A percentile compares a stretch with the other conserved stretches of the same genome.
Evolutionary conservation across 2,888 invertebrate genomes (phyloP).

Genomic region (Notodromas monacha): DNA sequence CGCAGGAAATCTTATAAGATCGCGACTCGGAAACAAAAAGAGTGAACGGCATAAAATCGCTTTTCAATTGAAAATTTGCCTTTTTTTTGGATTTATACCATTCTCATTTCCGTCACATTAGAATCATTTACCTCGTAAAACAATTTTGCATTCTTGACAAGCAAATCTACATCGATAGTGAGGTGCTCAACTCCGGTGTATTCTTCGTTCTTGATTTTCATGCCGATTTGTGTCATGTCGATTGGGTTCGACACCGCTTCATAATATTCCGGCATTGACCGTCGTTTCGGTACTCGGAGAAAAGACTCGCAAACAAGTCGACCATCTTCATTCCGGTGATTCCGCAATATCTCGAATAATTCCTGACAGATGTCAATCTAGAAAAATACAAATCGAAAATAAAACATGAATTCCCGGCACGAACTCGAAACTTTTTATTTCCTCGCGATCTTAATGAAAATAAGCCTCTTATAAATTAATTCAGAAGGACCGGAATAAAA

Average conservation of each 20-base stretch:
- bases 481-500: too few species aligned
- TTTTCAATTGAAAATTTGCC: too few species aligned
- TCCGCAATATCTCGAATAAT: slow-evolving; percentile 61
- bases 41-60: too few species aligned
- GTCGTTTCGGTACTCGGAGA: slow-evolving; percentile 65
- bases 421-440: too few species aligned
- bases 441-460: too few species aligned
- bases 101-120: too few species aligned
- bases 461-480: too few species aligned
- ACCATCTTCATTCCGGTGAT: slow-evolving; percentile 70
- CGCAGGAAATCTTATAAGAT: too few species aligned
- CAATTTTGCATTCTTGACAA: slow-evolving; percentile 73
- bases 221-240: slow-evolving; percentile 72
- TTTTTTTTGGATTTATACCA: too few species aligned
- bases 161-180: slow-evolving; percentile 52
- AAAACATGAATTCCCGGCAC: too few species aligned
- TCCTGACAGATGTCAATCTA: slow-evolving; percentile 30
- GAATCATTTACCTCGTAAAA: slow-evolving; percentile 62
- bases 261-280: slow-evolving; percentile 65
- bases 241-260: slow-evolving; percentile 73
- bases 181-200: slow-evolving; percentile 77
- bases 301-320: slow-evolving; percentile 64
- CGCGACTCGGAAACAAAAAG: too few species aligned
- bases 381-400: slow-evolving; percentile 5
- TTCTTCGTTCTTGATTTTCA: slow-evolving; percentile 82